Conservation (phyloP, 2,113 vertebrate genomes). For the Elanus axillaris region DNA sequence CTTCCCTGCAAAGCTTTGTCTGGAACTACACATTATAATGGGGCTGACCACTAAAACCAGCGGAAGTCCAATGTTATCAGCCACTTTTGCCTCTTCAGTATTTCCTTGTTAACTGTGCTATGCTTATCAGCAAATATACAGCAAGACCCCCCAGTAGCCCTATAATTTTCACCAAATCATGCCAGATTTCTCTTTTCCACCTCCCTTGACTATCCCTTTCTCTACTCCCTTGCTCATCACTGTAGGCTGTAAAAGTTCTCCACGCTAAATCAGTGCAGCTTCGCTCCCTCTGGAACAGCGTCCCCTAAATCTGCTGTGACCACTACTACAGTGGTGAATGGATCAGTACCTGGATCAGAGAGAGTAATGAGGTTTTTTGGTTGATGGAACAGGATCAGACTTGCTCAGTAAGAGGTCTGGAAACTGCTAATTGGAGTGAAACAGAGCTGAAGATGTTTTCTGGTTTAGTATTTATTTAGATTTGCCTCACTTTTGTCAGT, state of each 20-base stretch:
- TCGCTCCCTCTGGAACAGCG: not conserved
- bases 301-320: not conserved
- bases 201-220: not conserved
- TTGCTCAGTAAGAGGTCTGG: not conserved
- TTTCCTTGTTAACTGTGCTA: not conserved
- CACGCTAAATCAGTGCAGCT: rapidly evolving
- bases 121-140: not conserved
- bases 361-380: not conserved
- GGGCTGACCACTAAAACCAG: not conserved
- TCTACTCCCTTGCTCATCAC: not conserved
- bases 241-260: not conserved
- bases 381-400: not conserved
- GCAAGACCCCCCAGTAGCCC: not conserved
- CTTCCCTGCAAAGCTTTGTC: not conserved
- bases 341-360: not conserved
- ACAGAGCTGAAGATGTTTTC: not conserved
- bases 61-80: not conserved
- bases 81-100: not conserved
- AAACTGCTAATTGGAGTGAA: not conserved
- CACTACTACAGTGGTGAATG: not conserved
- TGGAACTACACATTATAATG: not conserved
- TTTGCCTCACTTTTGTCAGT: not conserved
- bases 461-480: not conserved
- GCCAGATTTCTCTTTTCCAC: not conserved
- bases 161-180: not conserved